phyloP scores from a whole-genome alignment of 2,797 vertebrate species.

The Sphenopsis melanotis region DNA sequence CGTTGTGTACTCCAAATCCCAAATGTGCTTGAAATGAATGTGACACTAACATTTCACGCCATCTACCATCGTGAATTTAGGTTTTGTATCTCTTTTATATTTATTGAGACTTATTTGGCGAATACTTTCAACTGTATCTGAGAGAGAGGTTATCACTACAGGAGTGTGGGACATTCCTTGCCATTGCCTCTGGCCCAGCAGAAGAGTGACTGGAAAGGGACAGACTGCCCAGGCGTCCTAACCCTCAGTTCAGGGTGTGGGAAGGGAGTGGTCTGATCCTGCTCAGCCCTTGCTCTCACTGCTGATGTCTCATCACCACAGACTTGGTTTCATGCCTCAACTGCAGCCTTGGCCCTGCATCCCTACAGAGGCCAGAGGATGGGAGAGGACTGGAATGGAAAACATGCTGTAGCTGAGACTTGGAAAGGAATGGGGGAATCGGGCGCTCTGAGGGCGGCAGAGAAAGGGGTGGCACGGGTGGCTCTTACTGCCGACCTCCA shows the following conservation, averaged over 20 bases:
- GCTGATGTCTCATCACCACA: neutral
- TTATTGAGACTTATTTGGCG: neutral
- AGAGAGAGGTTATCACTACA: neutral
- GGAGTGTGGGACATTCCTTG: neutral
- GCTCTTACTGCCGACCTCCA: neutral
- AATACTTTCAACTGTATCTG: neutral
- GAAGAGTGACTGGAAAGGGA: neutral
- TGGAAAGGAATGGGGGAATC: rapidly evolving
- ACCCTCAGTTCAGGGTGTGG: neutral
- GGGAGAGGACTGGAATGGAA: neutral
- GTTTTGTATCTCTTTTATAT: neutral
- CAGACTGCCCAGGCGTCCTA: neutral
- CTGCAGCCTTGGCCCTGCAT: rapidly evolving
- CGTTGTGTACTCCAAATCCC: neutral
- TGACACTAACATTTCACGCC: neutral
- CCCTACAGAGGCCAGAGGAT: neutral
- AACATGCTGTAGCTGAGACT: rapidly evolving
- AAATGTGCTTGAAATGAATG: neutral
- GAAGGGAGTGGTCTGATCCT: rapidly evolving
- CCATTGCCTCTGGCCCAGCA: rapidly evolving
- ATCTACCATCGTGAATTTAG: neutral
- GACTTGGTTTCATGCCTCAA: rapidly evolving
- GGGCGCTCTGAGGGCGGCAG: neutral
- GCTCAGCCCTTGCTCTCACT: neutral
- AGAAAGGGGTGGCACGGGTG: neutral